phyloP scores from a whole-genome alignment of 2,113 vertebrate genomes.

The Anthoscopus minutus region DNA sequence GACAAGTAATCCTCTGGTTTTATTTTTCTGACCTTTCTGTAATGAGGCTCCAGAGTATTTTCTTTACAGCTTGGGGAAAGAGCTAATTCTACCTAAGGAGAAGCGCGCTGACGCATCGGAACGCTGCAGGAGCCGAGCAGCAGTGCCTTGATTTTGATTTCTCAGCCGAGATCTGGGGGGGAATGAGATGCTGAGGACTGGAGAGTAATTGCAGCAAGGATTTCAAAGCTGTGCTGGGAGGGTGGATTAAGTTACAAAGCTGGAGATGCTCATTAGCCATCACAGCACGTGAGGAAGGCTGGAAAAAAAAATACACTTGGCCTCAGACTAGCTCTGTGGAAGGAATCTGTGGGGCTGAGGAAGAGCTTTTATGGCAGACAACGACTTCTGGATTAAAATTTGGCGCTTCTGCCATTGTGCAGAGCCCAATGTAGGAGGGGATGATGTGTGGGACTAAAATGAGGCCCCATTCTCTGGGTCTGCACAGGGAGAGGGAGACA shows the following conservation, averaged over 20 bases:
- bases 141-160: neutral
- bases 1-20: slow-evolving; percentile 26
- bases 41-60: slow-evolving; percentile 30
- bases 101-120: neutral
- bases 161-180: neutral
- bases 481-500: neutral
- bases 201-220: neutral
- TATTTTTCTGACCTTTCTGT: slow-evolving; percentile 57
- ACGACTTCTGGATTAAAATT: neutral
- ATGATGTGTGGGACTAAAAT: neutral
- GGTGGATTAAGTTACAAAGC: neutral
- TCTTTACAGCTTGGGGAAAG: slow-evolving; percentile 34
- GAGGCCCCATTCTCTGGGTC: neutral
- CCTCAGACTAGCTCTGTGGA: neutral
- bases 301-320: fast-evolving
- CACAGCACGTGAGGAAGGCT: neutral
- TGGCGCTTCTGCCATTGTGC: neutral
- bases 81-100: slow-evolving; percentile 28
- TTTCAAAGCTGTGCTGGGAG: neutral
- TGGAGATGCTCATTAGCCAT: neutral
- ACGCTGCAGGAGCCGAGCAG: neutral
- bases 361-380: neutral
- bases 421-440: neutral
- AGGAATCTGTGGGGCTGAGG: neutral
- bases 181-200: neutral